phyloP scores from a whole-genome alignment of 2,888 invertebrate species.

The Drosophila emarginata region DNA sequence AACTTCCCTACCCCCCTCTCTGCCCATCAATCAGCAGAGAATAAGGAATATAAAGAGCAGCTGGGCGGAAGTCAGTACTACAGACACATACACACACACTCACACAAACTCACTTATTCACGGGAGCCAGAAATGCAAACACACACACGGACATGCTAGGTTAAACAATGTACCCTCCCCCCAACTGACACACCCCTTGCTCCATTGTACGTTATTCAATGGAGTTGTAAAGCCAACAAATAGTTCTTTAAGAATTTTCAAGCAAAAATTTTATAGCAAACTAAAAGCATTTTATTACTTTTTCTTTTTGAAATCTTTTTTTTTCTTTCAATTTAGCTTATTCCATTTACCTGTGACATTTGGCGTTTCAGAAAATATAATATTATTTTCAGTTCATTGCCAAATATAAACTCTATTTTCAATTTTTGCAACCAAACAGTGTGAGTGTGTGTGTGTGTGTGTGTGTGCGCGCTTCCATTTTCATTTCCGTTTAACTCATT shows the following conservation, averaged over 20 bases:
- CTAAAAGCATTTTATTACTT: background rate
- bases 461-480: background rate
- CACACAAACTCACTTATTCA: background rate
- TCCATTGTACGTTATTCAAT: background rate
- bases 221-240: background rate
- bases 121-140: background rate
- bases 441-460: constrained; percentile 4
- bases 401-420: background rate
- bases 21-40: constrained; percentile 27
- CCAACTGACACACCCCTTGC: background rate
- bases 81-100: background rate
- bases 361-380: background rate
- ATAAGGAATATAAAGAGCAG: constrained; percentile 49
- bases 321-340: no score
- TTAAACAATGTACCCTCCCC: background rate
- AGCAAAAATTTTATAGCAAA: background rate
- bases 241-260: background rate
- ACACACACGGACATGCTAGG: background rate
- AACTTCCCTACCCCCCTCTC: background rate
- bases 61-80: constrained; percentile 47
- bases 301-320: background rate
- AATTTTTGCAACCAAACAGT: constrained; percentile 1
- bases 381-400: constrained; percentile 1
- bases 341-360: background rate
- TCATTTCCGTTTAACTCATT: background rate